Percentiles rank a stretch among this genome's conserved stretches.
Conservation (phyloP, 2,113 vertebrate genomes). For the Daphoenositta chrysoptera region DNA sequence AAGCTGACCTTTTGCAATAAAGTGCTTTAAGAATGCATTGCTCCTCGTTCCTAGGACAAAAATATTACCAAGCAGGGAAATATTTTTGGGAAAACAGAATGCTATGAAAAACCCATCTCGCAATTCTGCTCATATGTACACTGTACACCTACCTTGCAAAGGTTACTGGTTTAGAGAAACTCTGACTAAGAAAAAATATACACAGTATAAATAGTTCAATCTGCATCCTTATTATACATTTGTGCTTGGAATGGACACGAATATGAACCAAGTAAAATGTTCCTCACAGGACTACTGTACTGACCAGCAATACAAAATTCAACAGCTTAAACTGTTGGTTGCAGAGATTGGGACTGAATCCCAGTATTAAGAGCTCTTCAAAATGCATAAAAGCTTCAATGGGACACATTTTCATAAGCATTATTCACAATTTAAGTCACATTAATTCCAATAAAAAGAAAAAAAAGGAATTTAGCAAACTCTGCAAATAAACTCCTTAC, state of each 20-base stretch:
- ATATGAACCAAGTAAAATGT: not conserved
- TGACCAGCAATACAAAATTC: constrained; percentile 37
- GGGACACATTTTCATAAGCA: constrained; percentile 45
- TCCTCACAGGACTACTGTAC: constrained; percentile 3
- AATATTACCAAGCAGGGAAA: constrained; percentile 43
- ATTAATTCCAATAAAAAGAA: constrained; percentile 51
- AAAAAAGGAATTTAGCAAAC: not conserved
- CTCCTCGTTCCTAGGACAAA: constrained; percentile 18
- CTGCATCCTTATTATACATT: not conserved
- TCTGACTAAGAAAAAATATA: not conserved
- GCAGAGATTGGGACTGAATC: constrained; percentile 32
- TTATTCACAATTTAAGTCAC: constrained; percentile 51
- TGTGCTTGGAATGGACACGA: not conserved
- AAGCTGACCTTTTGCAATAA: constrained; percentile 57
- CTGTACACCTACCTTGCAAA: constrained; percentile 6
- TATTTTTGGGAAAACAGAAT: constrained; percentile 4
- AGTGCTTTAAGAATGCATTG: constrained; percentile 29
- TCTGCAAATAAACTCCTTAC: constrained; percentile 12
- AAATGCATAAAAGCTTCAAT: constrained; percentile 60
- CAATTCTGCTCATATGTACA: not conserved
- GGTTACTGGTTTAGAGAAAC: not conserved
- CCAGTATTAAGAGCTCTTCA: constrained; percentile 55
- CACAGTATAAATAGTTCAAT: not conserved
- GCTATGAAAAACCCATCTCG: not conserved
- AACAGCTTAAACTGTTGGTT: constrained; percentile 11